A percentile compares a stretch with the other conserved stretches of the same genome.
These are phyloP conservation scores for Podabrus alpinus DNA, from an alignment of 2,888 invertebrate species.

Conservation along the genomic window DNA sequence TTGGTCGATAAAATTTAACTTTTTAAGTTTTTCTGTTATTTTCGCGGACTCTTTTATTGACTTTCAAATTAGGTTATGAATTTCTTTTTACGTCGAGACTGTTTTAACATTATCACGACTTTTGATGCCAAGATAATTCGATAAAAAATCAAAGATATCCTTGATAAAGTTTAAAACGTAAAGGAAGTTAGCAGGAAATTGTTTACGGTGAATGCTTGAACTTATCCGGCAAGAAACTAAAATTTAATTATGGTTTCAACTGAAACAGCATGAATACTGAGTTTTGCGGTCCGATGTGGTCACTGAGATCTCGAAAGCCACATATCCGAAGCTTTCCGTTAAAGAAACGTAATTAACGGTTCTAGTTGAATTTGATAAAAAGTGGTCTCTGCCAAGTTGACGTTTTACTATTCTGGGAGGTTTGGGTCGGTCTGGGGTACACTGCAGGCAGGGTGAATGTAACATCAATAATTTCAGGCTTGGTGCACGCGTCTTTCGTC, in stretches of 20 bases:
- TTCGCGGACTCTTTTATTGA: neutral
- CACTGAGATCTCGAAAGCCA: constrained; percentile 5
- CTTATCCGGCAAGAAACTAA: neutral
- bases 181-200: neutral
- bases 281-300: neutral
- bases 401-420: neutral
- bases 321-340: neutral
- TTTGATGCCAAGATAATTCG: neutral
- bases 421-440: constrained; percentile 14
- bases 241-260: constrained; percentile 4
- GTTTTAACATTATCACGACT: neutral
- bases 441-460: constrained; percentile 23
- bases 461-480: constrained; percentile 43
- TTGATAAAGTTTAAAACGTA: neutral
- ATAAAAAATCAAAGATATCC: neutral
- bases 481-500: constrained; percentile 39
- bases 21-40: neutral
- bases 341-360: constrained; percentile 41
- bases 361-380: constrained; percentile 43
- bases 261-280: constrained; percentile 9
- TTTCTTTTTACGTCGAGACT: neutral
- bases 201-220: neutral
- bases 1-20: constrained; percentile 13
- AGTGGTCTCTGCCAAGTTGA: constrained; percentile 33
- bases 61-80: neutral